Percentiles rank a stretch among this genome's conserved stretches.
Evolutionary conservation across 2,888 invertebrate species (phyloP).

Genomic region (Nemurella pictetii): DNA sequence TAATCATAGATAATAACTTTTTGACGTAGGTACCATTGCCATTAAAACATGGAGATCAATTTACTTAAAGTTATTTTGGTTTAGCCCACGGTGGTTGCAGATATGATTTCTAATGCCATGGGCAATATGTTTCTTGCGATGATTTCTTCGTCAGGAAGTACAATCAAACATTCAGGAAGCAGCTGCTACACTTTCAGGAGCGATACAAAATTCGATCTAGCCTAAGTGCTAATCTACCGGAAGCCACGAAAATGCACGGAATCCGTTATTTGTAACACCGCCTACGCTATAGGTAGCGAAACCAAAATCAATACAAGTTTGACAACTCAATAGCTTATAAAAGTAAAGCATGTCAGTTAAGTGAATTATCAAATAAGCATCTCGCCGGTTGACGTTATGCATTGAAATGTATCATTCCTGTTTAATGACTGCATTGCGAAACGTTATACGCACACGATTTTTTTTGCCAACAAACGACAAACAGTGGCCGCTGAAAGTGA

Average conservation of each 20-base stretch:
- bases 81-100: not conserved
- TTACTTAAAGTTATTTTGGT: not conserved
- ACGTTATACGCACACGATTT: not conserved
- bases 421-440: not conserved
- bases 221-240: not conserved
- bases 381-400: not conserved
- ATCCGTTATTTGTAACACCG: not conserved
- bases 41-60: not conserved
- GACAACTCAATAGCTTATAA: not conserved
- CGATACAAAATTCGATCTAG: not conserved
- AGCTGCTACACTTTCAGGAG: not conserved
- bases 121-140: not conserved
- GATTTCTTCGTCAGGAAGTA: not conserved
- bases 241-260: not conserved
- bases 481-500: not conserved
- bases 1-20: not conserved
- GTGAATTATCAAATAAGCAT: not conserved
- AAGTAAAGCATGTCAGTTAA: not conserved
- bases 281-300: too few species aligned
- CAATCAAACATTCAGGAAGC: not conserved
- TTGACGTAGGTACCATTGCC: not conserved
- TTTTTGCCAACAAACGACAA: not conserved
- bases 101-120: too few species aligned
- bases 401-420: not conserved
- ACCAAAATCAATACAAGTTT: not conserved